Evolutionary conservation across 2,888 invertebrate genomes (phyloP).

Genomic region (Leptopterna dolabrata): DNA sequence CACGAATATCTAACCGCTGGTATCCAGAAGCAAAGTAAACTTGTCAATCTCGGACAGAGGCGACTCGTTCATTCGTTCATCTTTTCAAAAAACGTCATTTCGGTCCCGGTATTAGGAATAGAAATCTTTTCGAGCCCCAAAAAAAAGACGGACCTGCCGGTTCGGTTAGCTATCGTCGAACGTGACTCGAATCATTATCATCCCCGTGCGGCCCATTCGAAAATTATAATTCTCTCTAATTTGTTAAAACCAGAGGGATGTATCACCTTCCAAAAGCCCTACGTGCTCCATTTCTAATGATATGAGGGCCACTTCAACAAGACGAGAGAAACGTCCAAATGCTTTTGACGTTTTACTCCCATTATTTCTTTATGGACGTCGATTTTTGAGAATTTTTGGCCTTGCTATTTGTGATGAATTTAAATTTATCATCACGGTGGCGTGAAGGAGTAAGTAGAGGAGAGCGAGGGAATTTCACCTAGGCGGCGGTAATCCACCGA

Average conservation of each 20-base stretch:
- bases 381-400: not conserved
- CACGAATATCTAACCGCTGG: too few relatives aligned
- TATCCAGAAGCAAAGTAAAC: not conserved
- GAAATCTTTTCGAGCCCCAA: not conserved
- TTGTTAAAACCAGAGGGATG: not conserved
- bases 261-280: not conserved
- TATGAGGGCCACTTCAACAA: not conserved
- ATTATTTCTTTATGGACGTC: not conserved
- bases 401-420: too few relatives aligned
- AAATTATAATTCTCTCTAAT: not conserved
- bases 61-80: not conserved
- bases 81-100: not conserved
- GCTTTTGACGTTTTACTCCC: not conserved
- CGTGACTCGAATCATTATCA: not conserved
- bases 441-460: too few relatives aligned
- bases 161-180: not conserved
- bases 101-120: not conserved
- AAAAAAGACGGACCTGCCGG: not conserved
- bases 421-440: too few relatives aligned
- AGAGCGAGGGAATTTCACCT: too few relatives aligned
- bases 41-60: not conserved
- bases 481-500: too few relatives aligned
- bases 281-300: slow-evolving; percentile 3
- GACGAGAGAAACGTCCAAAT: not conserved
- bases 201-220: not conserved